phyloP scores from a whole-genome alignment of 1,140 invertebrate species.

The Thaumatotibia leucotreta region DNA sequence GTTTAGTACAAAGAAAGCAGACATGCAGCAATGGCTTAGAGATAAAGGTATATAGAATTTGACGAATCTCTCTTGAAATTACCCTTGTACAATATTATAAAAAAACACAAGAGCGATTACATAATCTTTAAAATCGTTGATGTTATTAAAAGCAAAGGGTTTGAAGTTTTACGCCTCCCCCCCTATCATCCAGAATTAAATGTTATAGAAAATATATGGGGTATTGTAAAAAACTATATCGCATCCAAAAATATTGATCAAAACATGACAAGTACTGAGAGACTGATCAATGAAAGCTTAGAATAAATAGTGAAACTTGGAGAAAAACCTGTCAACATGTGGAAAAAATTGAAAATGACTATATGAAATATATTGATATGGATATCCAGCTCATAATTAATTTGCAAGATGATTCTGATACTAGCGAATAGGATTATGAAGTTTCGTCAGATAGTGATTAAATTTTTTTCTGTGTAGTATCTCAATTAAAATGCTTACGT shows the following conservation, averaged over 20 bases:
- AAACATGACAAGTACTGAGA: not conserved
- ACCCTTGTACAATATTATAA: not conserved
- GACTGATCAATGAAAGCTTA: not conserved
- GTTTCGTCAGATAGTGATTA: not conserved
- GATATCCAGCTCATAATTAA: not conserved
- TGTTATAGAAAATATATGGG: slow-evolving; percentile 13
- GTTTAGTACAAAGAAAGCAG: not conserved
- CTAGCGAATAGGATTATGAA: not conserved
- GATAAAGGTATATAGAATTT: not conserved
- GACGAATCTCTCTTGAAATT: not conserved
- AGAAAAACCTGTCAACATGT: not conserved
- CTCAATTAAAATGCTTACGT: no score
- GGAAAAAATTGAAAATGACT: not conserved
- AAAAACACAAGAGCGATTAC: not conserved
- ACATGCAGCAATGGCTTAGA: not conserved
- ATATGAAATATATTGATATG: not conserved
- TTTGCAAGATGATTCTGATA: not conserved
- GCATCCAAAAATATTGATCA: not conserved
- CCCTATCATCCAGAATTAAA: slow-evolving; percentile 10
- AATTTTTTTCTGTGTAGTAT: no score
- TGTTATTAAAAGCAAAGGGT: slow-evolving; percentile 14
- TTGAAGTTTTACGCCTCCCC: slow-evolving; percentile 16
- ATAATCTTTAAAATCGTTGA: not conserved
- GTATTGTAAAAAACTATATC: slow-evolving; percentile 14
- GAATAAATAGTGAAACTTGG: not conserved